phyloP scores from a whole-genome alignment of 2,797 vertebrate species.

The Cuniculus paca region DNA sequence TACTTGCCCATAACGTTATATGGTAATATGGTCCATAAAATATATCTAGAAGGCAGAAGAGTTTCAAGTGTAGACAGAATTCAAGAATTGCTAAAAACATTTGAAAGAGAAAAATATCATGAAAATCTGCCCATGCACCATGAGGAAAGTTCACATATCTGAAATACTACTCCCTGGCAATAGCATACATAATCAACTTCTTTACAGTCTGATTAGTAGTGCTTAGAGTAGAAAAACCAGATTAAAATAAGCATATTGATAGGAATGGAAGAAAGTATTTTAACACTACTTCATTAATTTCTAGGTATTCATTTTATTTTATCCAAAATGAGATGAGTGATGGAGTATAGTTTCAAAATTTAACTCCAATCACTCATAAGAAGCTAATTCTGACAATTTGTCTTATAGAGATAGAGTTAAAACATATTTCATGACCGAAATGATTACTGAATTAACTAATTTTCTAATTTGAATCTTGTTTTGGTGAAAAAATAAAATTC shows the following conservation, averaged over 20 bases:
- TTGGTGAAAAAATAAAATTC: slow-evolving; percentile 19
- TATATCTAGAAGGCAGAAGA: background rate
- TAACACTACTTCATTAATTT: background rate
- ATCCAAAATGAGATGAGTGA: background rate
- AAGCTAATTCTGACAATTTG: slow-evolving; percentile 4
- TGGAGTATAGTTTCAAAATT: background rate
- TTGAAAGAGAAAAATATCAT: background rate
- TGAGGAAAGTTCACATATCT: background rate
- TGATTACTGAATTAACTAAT: background rate
- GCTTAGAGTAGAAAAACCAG: background rate
- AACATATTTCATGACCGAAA: slow-evolving; percentile 30
- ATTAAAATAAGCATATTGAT: background rate
- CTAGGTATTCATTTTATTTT: background rate
- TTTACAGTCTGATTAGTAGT: background rate
- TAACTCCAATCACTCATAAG: background rate
- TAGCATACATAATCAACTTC: background rate
- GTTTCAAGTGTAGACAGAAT: background rate
- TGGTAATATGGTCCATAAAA: background rate
- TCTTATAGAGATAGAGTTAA: background rate
- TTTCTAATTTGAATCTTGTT: slow-evolving; percentile 23
- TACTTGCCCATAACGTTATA: background rate
- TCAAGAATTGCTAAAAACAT: background rate
- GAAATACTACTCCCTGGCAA: background rate
- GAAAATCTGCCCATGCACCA: background rate
- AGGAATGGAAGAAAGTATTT: background rate